phyloP scores from a whole-genome alignment of 2,797 vertebrate species.

The Myotis vivesi region DNA sequence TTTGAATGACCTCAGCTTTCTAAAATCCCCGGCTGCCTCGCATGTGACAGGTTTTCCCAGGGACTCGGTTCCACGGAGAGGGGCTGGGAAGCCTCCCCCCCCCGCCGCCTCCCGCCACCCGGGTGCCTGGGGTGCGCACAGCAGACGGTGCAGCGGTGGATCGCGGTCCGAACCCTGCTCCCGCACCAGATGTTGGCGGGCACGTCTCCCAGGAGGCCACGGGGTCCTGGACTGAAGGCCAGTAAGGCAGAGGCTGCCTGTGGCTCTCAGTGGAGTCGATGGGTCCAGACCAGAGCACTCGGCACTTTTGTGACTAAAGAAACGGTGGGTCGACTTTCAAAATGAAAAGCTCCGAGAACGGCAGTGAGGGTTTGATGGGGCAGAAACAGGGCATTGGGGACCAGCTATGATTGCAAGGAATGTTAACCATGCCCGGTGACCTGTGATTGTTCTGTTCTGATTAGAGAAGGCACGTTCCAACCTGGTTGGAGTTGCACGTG shows the following conservation, averaged over 20 bases:
- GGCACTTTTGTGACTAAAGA: neutral
- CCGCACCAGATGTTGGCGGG: neutral
- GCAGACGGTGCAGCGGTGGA: neutral
- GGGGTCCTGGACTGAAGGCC: neutral
- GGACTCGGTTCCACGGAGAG: neutral
- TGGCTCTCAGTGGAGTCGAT: neutral
- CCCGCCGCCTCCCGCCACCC: neutral
- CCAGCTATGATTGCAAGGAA: too few relatives aligned
- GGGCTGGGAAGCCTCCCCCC: neutral
- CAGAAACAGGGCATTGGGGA: too few relatives aligned
- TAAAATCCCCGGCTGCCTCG: slow-evolving; percentile 9
- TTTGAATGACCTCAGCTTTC: slow-evolving; percentile 8
- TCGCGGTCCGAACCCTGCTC: neutral
- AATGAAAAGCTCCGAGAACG: neutral
- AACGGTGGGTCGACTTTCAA: neutral
- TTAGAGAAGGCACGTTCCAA: too few relatives aligned
- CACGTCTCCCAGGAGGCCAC: neutral
- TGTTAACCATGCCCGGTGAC: too few relatives aligned
- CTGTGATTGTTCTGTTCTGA: too few relatives aligned
- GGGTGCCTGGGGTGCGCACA: neutral
- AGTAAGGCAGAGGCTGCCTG: neutral
- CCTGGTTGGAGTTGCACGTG: too few relatives aligned
- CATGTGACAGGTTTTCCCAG: neutral
- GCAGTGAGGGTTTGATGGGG: neutral
- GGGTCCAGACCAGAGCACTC: neutral